Evolutionary conservation across 2,888 invertebrate species (phyloP), one percentile per base, ranked within the genome.

Genomic region (Cremastinae sp.): DNA sequence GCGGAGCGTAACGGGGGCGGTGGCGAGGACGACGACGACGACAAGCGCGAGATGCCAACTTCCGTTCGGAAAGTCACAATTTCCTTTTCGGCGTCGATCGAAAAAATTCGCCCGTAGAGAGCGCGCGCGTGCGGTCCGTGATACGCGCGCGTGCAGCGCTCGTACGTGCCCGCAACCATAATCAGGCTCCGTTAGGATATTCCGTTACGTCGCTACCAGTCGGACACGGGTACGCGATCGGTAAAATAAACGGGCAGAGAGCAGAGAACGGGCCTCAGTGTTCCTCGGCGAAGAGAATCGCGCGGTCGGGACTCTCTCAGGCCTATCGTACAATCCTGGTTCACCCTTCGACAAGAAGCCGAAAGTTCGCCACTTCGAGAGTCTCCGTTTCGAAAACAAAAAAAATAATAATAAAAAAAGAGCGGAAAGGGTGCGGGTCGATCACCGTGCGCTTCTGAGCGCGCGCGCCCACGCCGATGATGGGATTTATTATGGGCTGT

Each of bases 401-500:
- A 34, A 53, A 8, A 12, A 34, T 9, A 18, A 49, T 2, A 56
- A 18, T 0, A 16, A 56, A 12, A 56, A 71, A 41, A 38, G 20
- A 41, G 68, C 62, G 79, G 73, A 69, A 79, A 75, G 75, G 81
- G 82, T 80, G 81, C 74, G 79, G 28, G 79, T 79, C 74, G 79
- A 81, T 62, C 65, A 28, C 51, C 73, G 71, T 74, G 78, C 79
- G 72, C 78, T 66, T 28, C 28, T 58, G 73, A 54, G 77, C 77
- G 78, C 74, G 76, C 83, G 82, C 85, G 83, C 92, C 93, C 65
- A 74, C 73, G 79, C 79, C 74, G 92, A 95, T 96, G 95, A 96
- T 96, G 96, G 96, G 96, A 92, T 96, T 95, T 93, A 96, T 96
- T 93, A 96, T 96, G 96, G 96, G 96, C 91, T 96, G 96, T 93